Conservation (phyloP, 1,140 invertebrate species). For the Philotrypesis tridentata region DNA sequence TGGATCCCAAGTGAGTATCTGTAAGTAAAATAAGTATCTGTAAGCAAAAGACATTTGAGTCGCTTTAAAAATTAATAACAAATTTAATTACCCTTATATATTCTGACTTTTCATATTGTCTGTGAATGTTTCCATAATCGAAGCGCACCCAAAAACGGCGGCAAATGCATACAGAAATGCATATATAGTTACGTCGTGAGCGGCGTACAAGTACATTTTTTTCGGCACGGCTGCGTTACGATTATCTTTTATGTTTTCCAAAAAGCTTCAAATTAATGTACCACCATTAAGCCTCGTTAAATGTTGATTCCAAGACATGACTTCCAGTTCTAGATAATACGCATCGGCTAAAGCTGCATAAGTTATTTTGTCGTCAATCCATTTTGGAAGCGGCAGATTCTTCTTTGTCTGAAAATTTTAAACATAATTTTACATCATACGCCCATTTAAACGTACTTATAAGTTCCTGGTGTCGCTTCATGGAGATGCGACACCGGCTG, state of each 20-base stretch:
- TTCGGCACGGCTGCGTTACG: neutral
- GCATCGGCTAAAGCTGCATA: neutral
- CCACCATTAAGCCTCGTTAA: slow-evolving; percentile 1
- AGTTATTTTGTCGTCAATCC: neutral
- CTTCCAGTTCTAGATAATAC: neutral
- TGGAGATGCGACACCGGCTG: too few species aligned
- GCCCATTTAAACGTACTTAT: too few species aligned
- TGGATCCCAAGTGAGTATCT: too few species aligned
- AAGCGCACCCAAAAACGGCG: neutral
- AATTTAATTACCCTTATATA: neutral
- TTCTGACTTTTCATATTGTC: neutral
- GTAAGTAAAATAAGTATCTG: too few species aligned
- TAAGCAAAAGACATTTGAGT: too few species aligned
- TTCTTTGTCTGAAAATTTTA: neutral
- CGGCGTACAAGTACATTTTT: slow-evolving; percentile 4
- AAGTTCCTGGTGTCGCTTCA: too few species aligned
- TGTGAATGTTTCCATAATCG: neutral
- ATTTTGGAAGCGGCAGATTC: neutral
- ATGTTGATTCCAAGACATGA: neutral
- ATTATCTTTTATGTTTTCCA: neutral
- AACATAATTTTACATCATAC: too few species aligned
- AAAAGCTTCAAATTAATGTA: neutral
- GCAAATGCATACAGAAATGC: neutral
- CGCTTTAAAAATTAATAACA: too few species aligned
- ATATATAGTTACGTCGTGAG: neutral